Percentiles rank a stretch among this genome's conserved stretches.
phyloP scores from a whole-genome alignment of 2,113 vertebrate genomes.

The Talpa occidentalis region DNA sequence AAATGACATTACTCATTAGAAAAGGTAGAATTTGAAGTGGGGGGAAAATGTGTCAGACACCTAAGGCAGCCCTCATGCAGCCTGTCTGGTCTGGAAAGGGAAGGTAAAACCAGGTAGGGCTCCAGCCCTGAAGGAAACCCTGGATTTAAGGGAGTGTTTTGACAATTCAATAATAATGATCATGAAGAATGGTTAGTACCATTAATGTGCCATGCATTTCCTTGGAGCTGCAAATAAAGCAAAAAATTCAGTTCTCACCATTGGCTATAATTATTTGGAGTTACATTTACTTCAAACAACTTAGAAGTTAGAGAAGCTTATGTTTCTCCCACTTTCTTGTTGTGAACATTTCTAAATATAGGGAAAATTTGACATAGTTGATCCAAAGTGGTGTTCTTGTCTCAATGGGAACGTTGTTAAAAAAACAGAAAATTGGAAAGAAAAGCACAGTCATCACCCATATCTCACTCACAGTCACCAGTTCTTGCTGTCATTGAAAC shows the following conservation, averaged over 20 bases:
- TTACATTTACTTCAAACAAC: not conserved
- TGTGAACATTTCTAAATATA: not conserved
- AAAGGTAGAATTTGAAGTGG: not conserved
- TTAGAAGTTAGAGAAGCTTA: not conserved
- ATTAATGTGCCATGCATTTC: not conserved
- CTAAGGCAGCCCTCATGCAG: not conserved
- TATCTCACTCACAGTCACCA: not conserved
- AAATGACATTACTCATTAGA: not conserved
- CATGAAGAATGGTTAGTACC: not conserved
- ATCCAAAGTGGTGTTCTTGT: too few relatives aligned
- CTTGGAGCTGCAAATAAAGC: not conserved
- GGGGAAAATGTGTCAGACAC: not conserved
- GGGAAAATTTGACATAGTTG: too few relatives aligned
- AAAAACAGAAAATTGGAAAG: not conserved
- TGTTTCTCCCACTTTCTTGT: not conserved
- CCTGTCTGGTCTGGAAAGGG: not conserved
- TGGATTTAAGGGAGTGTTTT: not conserved
- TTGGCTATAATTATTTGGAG: not conserved
- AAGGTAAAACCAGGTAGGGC: not conserved
- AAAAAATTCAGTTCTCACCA: not conserved
- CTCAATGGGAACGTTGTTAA: too few relatives aligned
- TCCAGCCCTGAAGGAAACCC: not conserved
- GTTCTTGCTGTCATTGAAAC: not conserved
- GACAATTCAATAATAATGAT: not conserved
- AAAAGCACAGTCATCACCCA: not conserved